phyloP scores from a whole-genome alignment of 1,140 invertebrate species.

The Dolichoris vasculosae region DNA sequence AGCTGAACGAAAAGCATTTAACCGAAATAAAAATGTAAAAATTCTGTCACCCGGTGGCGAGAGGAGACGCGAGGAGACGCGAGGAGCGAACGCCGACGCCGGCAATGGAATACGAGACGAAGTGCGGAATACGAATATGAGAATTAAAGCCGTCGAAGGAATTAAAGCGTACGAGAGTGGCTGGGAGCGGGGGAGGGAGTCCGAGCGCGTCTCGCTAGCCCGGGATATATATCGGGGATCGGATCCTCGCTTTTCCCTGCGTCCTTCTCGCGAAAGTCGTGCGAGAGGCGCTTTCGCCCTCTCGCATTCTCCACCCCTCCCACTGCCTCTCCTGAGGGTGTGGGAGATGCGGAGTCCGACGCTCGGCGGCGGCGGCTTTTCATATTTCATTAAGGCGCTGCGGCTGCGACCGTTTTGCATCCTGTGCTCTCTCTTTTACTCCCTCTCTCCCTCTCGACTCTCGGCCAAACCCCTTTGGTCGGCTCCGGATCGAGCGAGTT shows the following conservation, averaged over 20 bases:
- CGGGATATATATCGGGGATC: conserved; percentile 67
- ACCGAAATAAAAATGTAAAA: conserved; percentile 34
- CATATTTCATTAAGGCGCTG: conserved; percentile 69
- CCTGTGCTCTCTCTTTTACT: conserved; percentile 47
- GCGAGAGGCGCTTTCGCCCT: conserved; percentile 51
- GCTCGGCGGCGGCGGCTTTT: conserved; percentile 58
- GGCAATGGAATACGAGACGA: conserved; percentile 48
- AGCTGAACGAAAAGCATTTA: conserved; percentile 41
- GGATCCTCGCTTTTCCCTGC: conserved; percentile 57
- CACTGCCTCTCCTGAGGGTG: background rate
- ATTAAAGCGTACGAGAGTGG: conserved; percentile 73
- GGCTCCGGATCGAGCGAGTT: background rate
- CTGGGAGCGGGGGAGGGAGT: conserved; percentile 51
- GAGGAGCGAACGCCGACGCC: conserved; percentile 39
- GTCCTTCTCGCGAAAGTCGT: conserved; percentile 60
- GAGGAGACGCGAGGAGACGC: conserved; percentile 47
- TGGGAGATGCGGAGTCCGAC: conserved; percentile 29
- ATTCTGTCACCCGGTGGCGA: background rate
- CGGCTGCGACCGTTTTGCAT: conserved; percentile 62
- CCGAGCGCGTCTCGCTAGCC: conserved; percentile 59
- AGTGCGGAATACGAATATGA: conserved; percentile 72
- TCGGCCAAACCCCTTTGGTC: conserved; percentile 23
- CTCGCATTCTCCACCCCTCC: conserved; percentile 47
- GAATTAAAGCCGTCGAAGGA: conserved; percentile 75
- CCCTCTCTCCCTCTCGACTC: background rate